Base-by-base conservation (phyloP, 1,140 invertebrate species). In the Idris sp. region DNA sequence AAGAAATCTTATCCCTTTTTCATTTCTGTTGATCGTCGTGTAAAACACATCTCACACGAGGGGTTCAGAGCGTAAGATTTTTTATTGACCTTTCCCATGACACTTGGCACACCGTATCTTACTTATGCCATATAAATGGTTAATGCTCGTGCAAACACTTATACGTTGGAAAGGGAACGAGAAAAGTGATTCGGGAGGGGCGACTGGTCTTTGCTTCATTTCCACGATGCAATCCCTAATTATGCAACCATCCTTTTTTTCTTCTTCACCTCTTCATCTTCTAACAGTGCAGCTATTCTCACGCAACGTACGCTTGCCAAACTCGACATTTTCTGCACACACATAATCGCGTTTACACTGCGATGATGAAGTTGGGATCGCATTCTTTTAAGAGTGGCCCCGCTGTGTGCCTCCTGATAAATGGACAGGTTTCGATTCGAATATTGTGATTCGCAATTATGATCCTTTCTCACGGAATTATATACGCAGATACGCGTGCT, bases 21-120 rank as follows among this genome's bases (percentile, higher is more conserved):
- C 36, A 33, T 25, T 56, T 15, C 43, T 30, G 31, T 36, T 33
- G 40, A 44, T 46, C 10, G 46, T n/a, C 11, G 46, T 33, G 67
- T 46, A 56, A 56, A 62, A 62, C 56, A 71, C 56, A 61, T 44
- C 56, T 16, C 31, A 41, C 28, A 56, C 19, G 65, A 61, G 43
- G 48, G 35, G 65, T 46, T 44, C 44, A 36, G 56, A 22, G 58
- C 58, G 48, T 33, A 19, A 11, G 4, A 51, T 73, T 73, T 72
- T 69, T 73, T 73, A 41, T 30, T 73, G 69, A 73, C 69, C 69
- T 73, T 73, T 73, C 69, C 69, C 69, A 73, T 73, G 69, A 65
- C 59, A 65, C 58, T 22, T 43, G 41, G 10, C n/a, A 30, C 51
- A 59, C 51, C 43, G 49, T 62, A 62, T 72, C 56, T 62, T 33